phyloP scores from a whole-genome alignment of 2,797 vertebrate genomes.

The Babyrousa celebensis region DNA sequence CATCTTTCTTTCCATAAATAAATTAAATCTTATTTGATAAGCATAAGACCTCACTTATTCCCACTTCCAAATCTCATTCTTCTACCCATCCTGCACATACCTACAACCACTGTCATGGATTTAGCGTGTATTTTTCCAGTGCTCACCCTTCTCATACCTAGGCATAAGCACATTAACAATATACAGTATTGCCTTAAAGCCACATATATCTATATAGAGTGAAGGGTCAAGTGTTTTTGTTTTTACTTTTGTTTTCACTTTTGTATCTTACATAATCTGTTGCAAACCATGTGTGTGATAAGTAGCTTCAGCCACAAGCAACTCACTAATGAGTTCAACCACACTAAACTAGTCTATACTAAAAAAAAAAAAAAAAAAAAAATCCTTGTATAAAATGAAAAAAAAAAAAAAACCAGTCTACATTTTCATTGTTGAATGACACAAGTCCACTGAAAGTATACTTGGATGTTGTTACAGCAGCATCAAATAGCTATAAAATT shows the following conservation, averaged over 20 bases:
- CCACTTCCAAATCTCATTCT: not conserved
- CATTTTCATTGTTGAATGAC: not conserved
- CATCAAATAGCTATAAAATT: not conserved
- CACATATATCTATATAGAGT: not conserved
- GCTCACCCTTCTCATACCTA: not conserved
- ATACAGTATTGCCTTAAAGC: not conserved
- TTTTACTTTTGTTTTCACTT: not conserved
- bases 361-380: no score
- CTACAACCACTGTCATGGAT: not conserved
- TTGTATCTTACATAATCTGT: not conserved
- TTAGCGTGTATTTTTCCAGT: constrained; percentile 4
- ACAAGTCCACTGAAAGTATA: not conserved
- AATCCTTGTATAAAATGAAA: no score
- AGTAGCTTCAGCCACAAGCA: not conserved
- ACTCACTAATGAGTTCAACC: not conserved
- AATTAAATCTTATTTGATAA: not conserved
- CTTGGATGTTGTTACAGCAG: not conserved
- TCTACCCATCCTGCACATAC: not conserved
- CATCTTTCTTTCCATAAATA: not conserved
- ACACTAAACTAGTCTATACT: not conserved
- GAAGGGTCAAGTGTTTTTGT: not conserved
- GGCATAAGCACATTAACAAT: not conserved
- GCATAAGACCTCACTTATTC: not conserved
- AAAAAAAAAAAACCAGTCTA: not conserved
- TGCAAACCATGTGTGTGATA: not conserved